Conservation (phyloP, 1,140 invertebrate species). For the Uloborus diversus region DNA sequence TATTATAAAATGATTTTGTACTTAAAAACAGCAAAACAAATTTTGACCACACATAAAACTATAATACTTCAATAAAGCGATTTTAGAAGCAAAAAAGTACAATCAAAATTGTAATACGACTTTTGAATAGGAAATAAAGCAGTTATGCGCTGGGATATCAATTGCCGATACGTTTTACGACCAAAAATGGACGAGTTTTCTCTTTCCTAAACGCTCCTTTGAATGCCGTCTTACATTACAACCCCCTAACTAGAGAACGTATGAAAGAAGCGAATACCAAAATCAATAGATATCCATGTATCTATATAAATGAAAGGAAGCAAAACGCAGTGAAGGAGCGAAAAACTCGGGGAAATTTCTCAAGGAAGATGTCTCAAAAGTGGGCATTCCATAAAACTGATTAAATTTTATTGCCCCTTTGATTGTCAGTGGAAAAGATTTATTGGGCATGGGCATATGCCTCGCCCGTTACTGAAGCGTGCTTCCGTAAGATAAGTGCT, state of each 20-base stretch:
- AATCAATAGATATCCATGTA: conserved; percentile 52
- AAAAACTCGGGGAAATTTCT: conserved; percentile 36
- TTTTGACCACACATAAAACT: too few species aligned
- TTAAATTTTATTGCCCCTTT: conserved; percentile 54
- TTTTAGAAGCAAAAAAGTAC: too few species aligned
- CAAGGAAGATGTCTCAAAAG: conserved; percentile 47
- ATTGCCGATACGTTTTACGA: too few species aligned
- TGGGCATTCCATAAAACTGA: conserved; percentile 54
- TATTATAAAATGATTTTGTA: too few species aligned
- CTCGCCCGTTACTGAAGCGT: conserved; percentile 41
- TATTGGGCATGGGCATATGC: conserved; percentile 44
- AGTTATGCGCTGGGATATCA: too few species aligned
- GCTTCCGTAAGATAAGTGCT: conserved; percentile 49
- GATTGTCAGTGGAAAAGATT: conserved; percentile 53
- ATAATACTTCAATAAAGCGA: too few species aligned
- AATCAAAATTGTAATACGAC: too few species aligned
- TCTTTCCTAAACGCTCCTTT: background rate
- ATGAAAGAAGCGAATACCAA: conserved; percentile 13
- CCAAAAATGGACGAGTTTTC: conserved; percentile 19
- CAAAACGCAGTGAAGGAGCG: background rate
- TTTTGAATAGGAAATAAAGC: too few species aligned
- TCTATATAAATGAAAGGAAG: conserved; percentile 40
- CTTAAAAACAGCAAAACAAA: too few species aligned
- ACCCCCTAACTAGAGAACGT: background rate
- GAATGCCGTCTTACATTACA: background rate